A percentile compares a stretch with the other conserved stretches of the same genome.
Conservation (phyloP, 2,113 vertebrate species). For the Nycticryphes semicollaris region DNA sequence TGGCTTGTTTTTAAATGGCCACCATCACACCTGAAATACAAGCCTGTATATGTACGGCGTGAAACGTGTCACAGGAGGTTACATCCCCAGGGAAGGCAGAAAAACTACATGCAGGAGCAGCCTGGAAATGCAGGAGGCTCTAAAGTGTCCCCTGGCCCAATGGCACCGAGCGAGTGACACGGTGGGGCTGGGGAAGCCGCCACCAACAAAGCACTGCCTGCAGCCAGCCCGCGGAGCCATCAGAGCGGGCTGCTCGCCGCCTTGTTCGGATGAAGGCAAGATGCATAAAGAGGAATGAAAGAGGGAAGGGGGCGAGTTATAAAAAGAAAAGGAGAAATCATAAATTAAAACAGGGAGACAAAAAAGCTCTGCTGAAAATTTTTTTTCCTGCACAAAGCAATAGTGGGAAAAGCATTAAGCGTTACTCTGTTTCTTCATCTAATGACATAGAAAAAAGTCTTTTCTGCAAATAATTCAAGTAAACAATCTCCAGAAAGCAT, state of each 20-base stretch:
- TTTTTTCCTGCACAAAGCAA: neutral
- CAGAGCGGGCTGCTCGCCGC: neutral
- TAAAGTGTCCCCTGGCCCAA: neutral
- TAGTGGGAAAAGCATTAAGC: neutral
- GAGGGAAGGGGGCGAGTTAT: neutral
- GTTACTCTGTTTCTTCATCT: neutral
- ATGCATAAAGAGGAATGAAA: neutral
- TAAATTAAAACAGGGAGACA: neutral
- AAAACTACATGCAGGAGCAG: neutral
- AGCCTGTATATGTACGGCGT: rapidly evolving
- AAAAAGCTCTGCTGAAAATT: neutral
- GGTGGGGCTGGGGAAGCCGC: neutral
- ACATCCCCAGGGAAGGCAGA: rapidly evolving
- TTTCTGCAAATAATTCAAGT: slow-evolving; percentile 41
- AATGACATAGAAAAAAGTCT: neutral
- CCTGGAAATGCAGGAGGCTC: neutral
- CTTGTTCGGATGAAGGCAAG: neutral
- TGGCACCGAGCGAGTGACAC: neutral
- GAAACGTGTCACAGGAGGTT: rapidly evolving
- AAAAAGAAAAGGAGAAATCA: neutral
- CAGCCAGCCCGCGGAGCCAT: slow-evolving; percentile 25
- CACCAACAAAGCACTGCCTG: slow-evolving; percentile 7
- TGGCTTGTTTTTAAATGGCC: rapidly evolving
- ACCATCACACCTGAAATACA: neutral
- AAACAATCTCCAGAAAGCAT: slow-evolving; percentile 48